A percentile compares a stretch with the other conserved stretches of the same genome.
Evolutionary conservation across 92 coral and sea anemone species (phyloP).

Genomic region (Isaurus tuberculatus): DNA sequence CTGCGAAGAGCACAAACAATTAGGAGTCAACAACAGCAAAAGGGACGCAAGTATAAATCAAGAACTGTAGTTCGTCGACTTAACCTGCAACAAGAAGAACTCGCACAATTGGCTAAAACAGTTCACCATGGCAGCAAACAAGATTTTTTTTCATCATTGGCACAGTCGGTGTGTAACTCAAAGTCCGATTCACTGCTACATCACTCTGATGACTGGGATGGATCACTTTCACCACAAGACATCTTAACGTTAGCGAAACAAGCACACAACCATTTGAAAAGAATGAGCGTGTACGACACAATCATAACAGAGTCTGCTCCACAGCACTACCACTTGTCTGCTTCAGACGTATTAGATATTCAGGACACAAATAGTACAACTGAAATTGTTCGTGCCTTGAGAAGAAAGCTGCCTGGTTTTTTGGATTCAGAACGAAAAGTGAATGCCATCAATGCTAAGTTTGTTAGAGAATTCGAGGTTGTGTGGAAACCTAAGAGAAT

Average conservation of each 20-base stretch:
- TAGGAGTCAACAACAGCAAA: not conserved
- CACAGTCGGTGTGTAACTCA: slow-evolving; percentile 21
- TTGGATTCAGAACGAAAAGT: slow-evolving; percentile 33
- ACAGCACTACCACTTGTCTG: too few relatives aligned
- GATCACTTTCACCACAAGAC: slow-evolving; percentile 23
- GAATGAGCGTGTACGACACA: not conserved
- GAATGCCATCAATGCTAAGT: not conserved
- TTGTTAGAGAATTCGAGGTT: slow-evolving; percentile 28
- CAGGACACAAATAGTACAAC: slow-evolving; percentile 32
- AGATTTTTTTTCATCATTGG: slow-evolving; percentile 13
- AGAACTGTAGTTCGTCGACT: slow-evolving; percentile 29
- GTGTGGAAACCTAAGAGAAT: too few relatives aligned
- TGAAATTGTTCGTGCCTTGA: slow-evolving; percentile 28
- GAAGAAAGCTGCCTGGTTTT: slow-evolving; percentile 31
- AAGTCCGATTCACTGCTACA: not conserved
- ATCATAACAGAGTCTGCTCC: slow-evolving; percentile 23
- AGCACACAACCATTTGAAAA: slow-evolving; percentile 25
- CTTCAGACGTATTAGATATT: too few relatives aligned
- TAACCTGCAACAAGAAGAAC: slow-evolving; percentile 31
- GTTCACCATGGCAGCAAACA: slow-evolving; percentile 37
- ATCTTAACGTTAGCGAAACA: slow-evolving; percentile 8
- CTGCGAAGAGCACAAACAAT: slow-evolving; percentile 1
- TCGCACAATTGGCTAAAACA: slow-evolving; percentile 13
- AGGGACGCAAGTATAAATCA: slow-evolving; percentile 15
- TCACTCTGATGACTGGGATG: slow-evolving; percentile 41